phyloP scores from a whole-genome alignment of 2,888 invertebrate species.

The Lysandra coridon region DNA sequence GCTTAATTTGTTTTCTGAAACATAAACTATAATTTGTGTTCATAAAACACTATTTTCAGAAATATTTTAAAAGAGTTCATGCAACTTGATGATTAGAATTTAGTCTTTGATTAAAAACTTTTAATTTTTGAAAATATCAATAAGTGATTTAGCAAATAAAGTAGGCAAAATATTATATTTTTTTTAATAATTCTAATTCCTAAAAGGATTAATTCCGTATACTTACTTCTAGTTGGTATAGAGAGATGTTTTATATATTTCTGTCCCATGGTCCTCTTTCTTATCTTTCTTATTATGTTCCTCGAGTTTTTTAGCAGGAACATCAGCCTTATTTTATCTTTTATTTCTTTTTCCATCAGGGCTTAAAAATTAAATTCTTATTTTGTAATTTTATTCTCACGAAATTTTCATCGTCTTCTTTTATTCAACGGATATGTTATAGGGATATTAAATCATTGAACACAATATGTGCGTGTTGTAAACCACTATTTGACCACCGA shows the following conservation, averaged over 20 bases:
- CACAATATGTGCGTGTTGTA: background rate
- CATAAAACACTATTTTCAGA: too few relatives aligned
- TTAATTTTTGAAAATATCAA: too few relatives aligned
- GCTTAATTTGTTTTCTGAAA: constrained; percentile 63
- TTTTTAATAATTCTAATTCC: too few relatives aligned
- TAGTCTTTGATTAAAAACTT: too few relatives aligned
- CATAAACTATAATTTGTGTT: background rate
- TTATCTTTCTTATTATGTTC: background rate
- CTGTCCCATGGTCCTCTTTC: background rate
- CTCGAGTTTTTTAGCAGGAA: background rate
- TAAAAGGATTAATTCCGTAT: too few relatives aligned
- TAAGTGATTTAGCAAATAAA: too few relatives aligned
- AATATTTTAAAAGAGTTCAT: too few relatives aligned
- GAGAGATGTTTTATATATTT: background rate
- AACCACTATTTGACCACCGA: background rate
- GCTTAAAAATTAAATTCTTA: too few relatives aligned
- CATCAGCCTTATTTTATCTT: background rate
- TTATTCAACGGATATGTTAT: background rate
- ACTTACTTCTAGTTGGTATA: constrained; percentile 2
- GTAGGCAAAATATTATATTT: too few relatives aligned
- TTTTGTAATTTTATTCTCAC: background rate
- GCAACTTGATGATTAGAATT: too few relatives aligned
- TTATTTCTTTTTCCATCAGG: background rate
- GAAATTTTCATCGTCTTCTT: background rate
- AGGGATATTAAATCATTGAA: background rate